Evolutionary conservation across 1,140 invertebrate species (phyloP), one percentile per base, ranked within the genome.

Genomic region (Bombus pyrosoma): DNA sequence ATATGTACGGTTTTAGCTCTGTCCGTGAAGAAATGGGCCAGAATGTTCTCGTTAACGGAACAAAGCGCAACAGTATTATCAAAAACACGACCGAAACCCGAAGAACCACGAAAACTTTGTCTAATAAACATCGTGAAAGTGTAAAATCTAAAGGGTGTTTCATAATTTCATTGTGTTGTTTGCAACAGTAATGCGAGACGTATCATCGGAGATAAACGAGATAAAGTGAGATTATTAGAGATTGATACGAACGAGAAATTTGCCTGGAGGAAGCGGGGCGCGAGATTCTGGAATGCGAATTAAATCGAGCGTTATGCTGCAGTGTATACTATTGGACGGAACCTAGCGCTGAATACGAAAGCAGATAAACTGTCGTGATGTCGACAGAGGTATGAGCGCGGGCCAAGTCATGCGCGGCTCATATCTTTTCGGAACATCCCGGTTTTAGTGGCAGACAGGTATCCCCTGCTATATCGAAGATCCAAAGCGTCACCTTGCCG

Each of bases 341-440:
- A n/a, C 9, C 39, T 34, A 66, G 66, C 37, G n/a, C 43, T 77
- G 85, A 89, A 91, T 91, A 91, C 84, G 71, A 82, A 90, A 90
- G 71, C 83, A 88, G 81, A 90, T 91, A 91, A 91, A 87, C 75
- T 64, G 53, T 81, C 71, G 85, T 68, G n/a, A 53, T 43, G 62
- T 64, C 37, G 66, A n/a, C 18, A 34, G 37, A 69, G 57, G 68
- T 72, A 79, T 18, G 28, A 47, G 12, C 15, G 79, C 57, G 72
- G 66, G 74, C 82, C 86, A 85, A 91, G 86, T 89, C 87, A 89
- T 88, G 89, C 83, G 37, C 77, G 57, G 47, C 73, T 90, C 86
- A 83, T 90, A 89, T 91, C 83, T 92, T 91, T 91, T 88, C 81
- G 62, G 74, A 88, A 85, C 84, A 86, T 64, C 34, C 34, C 53